Evolutionary conservation across 2,113 vertebrate genomes (phyloP).

Genomic region (Cranoglanis bouderius): DNA sequence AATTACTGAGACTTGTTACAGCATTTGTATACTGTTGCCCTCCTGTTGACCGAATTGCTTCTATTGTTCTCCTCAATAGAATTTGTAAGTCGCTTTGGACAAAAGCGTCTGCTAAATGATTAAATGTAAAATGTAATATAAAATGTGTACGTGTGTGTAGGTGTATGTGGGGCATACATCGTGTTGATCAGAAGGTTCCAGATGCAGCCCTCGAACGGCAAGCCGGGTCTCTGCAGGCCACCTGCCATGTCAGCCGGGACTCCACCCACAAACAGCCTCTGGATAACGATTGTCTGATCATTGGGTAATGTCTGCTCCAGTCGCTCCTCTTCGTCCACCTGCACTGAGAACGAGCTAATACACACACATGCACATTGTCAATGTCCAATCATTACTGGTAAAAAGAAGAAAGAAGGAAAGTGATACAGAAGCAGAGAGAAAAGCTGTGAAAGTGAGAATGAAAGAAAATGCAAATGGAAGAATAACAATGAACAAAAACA

Average conservation of each 20-base stretch:
- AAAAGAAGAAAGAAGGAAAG: background rate
- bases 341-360: constrained; percentile 83
- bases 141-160: background rate
- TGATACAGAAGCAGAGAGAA: background rate
- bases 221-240: constrained; percentile 77
- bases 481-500: background rate
- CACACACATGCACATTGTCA: background rate
- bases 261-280: constrained; percentile 88
- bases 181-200: constrained; percentile 96
- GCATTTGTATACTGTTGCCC: too few relatives aligned
- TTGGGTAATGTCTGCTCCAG: constrained; percentile 78
- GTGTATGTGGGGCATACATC: constrained; percentile 71
- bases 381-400: background rate
- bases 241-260: constrained; percentile 78
- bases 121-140: too few relatives aligned
- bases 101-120: too few relatives aligned
- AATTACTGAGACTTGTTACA: too few relatives aligned
- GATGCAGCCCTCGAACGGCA: constrained; percentile 91
- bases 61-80: too few relatives aligned
- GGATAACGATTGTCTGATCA: constrained; percentile 80
- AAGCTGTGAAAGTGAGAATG: background rate
- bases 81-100: too few relatives aligned
- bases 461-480: background rate
- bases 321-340: constrained; percentile 87
- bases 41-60: too few relatives aligned